phyloP scores from a whole-genome alignment of 1,140 invertebrate species.

The Caerostris darwini region DNA sequence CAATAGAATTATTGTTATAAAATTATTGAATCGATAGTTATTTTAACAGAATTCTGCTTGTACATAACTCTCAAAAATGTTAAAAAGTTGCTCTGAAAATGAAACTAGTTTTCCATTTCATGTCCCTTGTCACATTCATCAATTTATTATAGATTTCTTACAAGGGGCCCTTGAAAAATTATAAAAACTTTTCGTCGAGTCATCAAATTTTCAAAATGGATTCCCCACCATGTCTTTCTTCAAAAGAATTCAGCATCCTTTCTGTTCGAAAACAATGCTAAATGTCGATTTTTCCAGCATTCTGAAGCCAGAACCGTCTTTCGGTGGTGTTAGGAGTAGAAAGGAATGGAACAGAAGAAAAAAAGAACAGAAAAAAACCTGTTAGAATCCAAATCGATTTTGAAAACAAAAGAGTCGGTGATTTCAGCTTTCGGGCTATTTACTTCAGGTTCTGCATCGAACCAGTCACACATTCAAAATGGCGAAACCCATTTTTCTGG shows the following conservation, averaged over 20 bases:
- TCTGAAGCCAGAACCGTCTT: slow-evolving; percentile 26
- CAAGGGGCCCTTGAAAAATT: not conserved
- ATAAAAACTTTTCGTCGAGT: not conserved
- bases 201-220: not conserved
- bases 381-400: slow-evolving; percentile 51
- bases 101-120: not conserved
- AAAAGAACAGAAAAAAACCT: slow-evolving; percentile 29
- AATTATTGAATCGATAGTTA: too few species aligned
- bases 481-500: slow-evolving; percentile 25
- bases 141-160: not conserved
- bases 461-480: slow-evolving; percentile 52
- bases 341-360: not conserved
- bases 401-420: slow-evolving; percentile 53
- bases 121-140: not conserved
- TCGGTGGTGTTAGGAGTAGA: slow-evolving; percentile 34
- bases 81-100: not conserved
- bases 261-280: slow-evolving; percentile 32
- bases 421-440: slow-evolving; percentile 63
- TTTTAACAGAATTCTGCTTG: too few species aligned
- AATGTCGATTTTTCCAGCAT: slow-evolving; percentile 35
- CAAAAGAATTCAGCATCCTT: slow-evolving; percentile 18
- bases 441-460: slow-evolving; percentile 50
- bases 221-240: not conserved
- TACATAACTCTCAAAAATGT: too few species aligned
- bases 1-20: too few species aligned